Evolutionary conservation across 2,888 invertebrate genomes (phyloP).

Genomic region (Hedychridium roseum): DNA sequence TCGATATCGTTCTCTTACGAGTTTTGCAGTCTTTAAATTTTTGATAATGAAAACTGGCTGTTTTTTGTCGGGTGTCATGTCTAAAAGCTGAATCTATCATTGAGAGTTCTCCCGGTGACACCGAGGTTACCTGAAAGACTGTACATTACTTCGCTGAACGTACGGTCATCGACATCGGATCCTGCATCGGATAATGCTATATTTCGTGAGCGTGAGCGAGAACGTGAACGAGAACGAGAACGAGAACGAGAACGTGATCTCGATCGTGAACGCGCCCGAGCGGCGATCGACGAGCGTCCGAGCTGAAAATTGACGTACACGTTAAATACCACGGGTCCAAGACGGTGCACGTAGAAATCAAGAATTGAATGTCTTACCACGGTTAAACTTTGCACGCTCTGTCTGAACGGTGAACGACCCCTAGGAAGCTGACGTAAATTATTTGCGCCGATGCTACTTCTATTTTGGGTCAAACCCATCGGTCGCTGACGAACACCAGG

Average conservation of each 20-base stretch:
- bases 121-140: slow-evolving; percentile 55
- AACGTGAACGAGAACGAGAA: slow-evolving; percentile 47
- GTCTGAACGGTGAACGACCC: slow-evolving; percentile 55
- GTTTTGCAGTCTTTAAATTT: slow-evolving; percentile 30
- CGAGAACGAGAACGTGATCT: slow-evolving; percentile 54
- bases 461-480: slow-evolving; percentile 34
- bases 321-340: neutral
- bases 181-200: slow-evolving; percentile 37
- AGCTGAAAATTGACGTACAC: neutral
- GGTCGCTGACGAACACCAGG: slow-evolving; percentile 45
- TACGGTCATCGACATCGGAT: slow-evolving; percentile 50
- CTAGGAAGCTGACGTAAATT: slow-evolving; percentile 44
- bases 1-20: slow-evolving; percentile 16
- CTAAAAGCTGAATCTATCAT: slow-evolving; percentile 60
- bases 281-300: too few relatives aligned
- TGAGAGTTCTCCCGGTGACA: slow-evolving; percentile 58
- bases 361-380: slow-evolving; percentile 30
- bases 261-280: slow-evolving; percentile 43
- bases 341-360: neutral
- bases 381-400: slow-evolving; percentile 45
- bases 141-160: slow-evolving; percentile 59
- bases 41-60: neutral
- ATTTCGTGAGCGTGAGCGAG: slow-evolving; percentile 50
- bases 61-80: neutral
- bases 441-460: slow-evolving; percentile 28